These are phyloP conservation scores for Cryptus viduatorius DNA, from an alignment of 2,888 invertebrate genomes.

Conservation along the genomic window DNA sequence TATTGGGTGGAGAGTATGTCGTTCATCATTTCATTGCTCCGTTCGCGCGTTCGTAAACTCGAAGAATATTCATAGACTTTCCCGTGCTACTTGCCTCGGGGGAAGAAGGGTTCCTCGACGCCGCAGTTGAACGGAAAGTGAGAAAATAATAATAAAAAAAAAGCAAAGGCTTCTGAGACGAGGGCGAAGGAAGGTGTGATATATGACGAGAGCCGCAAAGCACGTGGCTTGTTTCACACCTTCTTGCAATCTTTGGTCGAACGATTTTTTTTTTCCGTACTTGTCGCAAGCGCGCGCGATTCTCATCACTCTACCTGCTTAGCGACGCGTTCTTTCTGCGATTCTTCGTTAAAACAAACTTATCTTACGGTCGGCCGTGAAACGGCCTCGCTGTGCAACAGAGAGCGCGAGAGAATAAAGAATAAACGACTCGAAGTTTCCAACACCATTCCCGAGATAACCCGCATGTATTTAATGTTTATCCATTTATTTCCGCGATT, in stretches of 20 bases:
- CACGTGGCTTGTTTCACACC: conserved; percentile 83
- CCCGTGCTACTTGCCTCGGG: conserved; percentile 58
- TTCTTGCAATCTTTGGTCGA: conserved; percentile 73
- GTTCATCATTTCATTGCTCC: conserved; percentile 82
- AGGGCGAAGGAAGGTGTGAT: conserved; percentile 58
- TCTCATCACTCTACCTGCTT: conserved; percentile 9
- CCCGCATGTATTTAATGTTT: background rate
- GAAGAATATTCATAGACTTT: conserved; percentile 81
- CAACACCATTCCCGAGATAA: conserved; percentile 19
- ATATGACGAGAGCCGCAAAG: conserved; percentile 70
- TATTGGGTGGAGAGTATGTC: conserved; percentile 72
- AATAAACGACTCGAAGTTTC: conserved; percentile 18
- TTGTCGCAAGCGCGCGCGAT: conserved; percentile 1
- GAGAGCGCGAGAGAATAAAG: background rate
- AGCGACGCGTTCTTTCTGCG: conserved; percentile 10
- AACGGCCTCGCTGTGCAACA: conserved; percentile 28
- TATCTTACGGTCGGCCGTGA: conserved; percentile 71
- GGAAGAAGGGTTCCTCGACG: conserved; percentile 5
- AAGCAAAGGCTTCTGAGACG: conserved; percentile 3
- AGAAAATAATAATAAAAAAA: conserved; percentile 30
- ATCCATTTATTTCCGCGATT: too few relatives aligned
- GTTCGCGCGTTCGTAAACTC: conserved; percentile 71
- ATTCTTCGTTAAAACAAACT: conserved; percentile 77
- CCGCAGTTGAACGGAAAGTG: conserved; percentile 35
- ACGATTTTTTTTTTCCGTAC: conserved; percentile 42